A percentile compares a stretch with the other conserved stretches of the same genome.
These are phyloP conservation scores for Zophobas morio DNA, from an alignment of 1,140 invertebrate genomes.

Conservation along the genomic window DNA sequence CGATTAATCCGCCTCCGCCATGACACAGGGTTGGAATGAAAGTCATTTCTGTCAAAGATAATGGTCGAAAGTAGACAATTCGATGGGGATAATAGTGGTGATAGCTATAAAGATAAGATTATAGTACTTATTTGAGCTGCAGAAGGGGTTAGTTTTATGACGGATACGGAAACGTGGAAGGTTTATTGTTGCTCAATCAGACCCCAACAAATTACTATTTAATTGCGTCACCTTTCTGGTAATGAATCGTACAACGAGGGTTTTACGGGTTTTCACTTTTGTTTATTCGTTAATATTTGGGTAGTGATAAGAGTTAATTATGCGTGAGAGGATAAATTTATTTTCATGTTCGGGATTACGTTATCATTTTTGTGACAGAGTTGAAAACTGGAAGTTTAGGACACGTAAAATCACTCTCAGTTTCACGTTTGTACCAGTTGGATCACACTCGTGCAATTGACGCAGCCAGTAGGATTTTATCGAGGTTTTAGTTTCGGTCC, in stretches of 20 bases:
- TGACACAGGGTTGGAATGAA: constrained; percentile 25
- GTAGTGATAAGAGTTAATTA: background rate
- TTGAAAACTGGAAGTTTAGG: background rate
- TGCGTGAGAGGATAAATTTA: background rate
- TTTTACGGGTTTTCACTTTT: background rate
- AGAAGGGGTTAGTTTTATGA: constrained; percentile 35
- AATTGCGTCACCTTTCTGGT: background rate
- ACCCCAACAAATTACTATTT: constrained; percentile 21
- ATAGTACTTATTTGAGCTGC: constrained; percentile 16
- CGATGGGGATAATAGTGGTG: constrained; percentile 23
- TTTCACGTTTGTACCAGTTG: too few relatives aligned
- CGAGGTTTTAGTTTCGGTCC: too few relatives aligned
- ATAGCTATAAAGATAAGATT: constrained; percentile 41
- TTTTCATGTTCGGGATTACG: background rate
- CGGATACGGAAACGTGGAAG: constrained; percentile 11
- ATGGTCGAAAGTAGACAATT: constrained; percentile 29
- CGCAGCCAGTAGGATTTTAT: too few relatives aligned
- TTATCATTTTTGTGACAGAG: background rate
- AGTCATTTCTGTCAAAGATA: constrained; percentile 24
- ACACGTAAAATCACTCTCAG: too few relatives aligned
- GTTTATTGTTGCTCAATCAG: constrained; percentile 22
- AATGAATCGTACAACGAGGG: background rate
- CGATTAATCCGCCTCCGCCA: constrained; percentile 33
- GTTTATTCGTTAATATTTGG: constrained; percentile 8
- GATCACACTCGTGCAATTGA: too few relatives aligned